Conservation (phyloP, 2,113 vertebrate genomes). For the Syrmaticus mikado region DNA sequence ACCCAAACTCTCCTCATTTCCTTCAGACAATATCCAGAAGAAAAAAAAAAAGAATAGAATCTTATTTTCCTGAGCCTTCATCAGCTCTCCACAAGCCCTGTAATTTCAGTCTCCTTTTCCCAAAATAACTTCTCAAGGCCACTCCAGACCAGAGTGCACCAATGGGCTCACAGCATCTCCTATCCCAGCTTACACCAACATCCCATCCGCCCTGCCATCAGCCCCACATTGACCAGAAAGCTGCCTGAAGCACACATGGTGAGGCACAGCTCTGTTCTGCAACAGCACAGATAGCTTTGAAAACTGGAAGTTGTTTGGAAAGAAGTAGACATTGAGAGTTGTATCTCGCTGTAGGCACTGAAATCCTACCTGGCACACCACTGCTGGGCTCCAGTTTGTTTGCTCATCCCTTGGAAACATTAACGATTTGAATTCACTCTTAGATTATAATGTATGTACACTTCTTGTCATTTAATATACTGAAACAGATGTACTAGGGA, state of each 20-base stretch:
- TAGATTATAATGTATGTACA: rapidly evolving
- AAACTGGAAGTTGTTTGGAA: not conserved
- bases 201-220: not conserved
- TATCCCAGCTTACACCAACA: not conserved
- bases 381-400: not conserved
- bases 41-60: not conserved
- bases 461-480: not conserved
- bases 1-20: not conserved
- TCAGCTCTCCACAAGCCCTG: not conserved
- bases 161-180: not conserved
- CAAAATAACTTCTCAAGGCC: not conserved
- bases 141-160: not conserved
- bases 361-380: not conserved
- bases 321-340: not conserved
- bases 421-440: not conserved
- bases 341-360: rapidly evolving
- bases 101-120: not conserved
- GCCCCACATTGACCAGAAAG: not conserved
- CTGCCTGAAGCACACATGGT: not conserved
- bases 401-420: not conserved
- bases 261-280: not conserved
- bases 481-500: not conserved
- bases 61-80: not conserved
- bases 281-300: not conserved
- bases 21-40: not conserved